These are phyloP conservation scores for Trissolcus japonicus DNA, from an alignment of 2,888 invertebrate genomes.

Conservation along the genomic window DNA sequence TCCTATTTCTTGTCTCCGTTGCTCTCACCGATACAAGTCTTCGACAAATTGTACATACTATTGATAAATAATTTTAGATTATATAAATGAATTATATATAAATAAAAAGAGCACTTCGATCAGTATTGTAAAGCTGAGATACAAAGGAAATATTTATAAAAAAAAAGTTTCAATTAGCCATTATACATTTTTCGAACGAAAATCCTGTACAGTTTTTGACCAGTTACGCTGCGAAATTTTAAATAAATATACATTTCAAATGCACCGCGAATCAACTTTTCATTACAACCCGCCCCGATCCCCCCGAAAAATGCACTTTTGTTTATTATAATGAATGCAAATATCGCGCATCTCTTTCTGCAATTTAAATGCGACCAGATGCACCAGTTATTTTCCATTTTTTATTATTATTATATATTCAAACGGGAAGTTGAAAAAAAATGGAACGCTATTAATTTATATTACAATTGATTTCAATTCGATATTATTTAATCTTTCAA, in stretches of 20 bases:
- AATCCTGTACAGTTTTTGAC: slow-evolving; percentile 58
- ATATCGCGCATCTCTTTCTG: not conserved
- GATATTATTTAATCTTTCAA: slow-evolving; percentile 3
- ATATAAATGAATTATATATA: slow-evolving; percentile 14
- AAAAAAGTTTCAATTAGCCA: slow-evolving; percentile 41
- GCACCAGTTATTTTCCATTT: not conserved
- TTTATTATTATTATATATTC: no score
- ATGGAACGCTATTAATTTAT: not conserved
- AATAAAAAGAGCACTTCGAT: slow-evolving; percentile 34
- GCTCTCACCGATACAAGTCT: slow-evolving; percentile 32
- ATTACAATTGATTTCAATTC: slow-evolving; percentile 3
- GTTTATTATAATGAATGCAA: not conserved
- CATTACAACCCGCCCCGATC: not conserved
- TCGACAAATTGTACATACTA: slow-evolving; percentile 55
- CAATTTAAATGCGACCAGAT: not conserved
- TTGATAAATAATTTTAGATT: slow-evolving; percentile 45
- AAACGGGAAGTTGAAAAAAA: no score
- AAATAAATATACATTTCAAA: slow-evolving; percentile 58
- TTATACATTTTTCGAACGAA: slow-evolving; percentile 54
- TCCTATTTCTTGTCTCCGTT: slow-evolving; percentile 13
- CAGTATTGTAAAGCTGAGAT: slow-evolving; percentile 57
- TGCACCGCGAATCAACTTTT: slow-evolving; percentile 23
- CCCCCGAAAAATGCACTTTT: not conserved
- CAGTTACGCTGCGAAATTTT: slow-evolving; percentile 57
- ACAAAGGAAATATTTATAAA: slow-evolving; percentile 54